Evolutionary conservation across 2,888 invertebrate genomes (phyloP).

Genomic region (Dione vanillae): DNA sequence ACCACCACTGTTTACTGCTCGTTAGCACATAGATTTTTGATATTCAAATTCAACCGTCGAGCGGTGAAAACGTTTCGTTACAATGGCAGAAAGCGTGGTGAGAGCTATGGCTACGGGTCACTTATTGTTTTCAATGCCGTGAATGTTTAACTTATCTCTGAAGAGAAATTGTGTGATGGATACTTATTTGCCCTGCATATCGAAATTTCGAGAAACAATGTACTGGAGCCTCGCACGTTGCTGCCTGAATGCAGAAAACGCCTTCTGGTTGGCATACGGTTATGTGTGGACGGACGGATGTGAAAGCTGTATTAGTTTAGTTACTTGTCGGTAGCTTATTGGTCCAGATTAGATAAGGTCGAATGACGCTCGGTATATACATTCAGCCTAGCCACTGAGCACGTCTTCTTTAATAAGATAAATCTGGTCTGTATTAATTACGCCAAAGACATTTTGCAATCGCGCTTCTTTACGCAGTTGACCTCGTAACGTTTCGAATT

Average conservation of each 20-base stretch:
- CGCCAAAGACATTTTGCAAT: constrained; percentile 31
- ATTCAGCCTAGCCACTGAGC: constrained; percentile 21
- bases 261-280: constrained; percentile 16
- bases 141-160: constrained; percentile 13
- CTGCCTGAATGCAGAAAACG: neutral
- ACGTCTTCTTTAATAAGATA: constrained; percentile 21
- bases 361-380: constrained; percentile 33
- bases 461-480: constrained; percentile 28
- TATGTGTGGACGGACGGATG: constrained; percentile 41
- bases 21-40: constrained; percentile 33
- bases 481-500: constrained; percentile 43
- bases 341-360: constrained; percentile 39
- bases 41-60: constrained; percentile 34
- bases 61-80: constrained; percentile 59
- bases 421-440: constrained; percentile 33
- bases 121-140: constrained; percentile 46
- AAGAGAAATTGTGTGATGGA: constrained; percentile 27
- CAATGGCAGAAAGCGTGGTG: constrained; percentile 68
- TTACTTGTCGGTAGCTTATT: constrained; percentile 33
- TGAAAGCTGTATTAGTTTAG: constrained; percentile 46
- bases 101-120: constrained; percentile 56
- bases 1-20: constrained; percentile 9
- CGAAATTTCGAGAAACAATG: constrained; percentile 23
- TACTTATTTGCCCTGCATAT: constrained; percentile 18
- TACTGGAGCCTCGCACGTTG: constrained; percentile 3